Base-by-base conservation (phyloP, 2,113 vertebrate species). In the Leucosticte australis region DNA sequence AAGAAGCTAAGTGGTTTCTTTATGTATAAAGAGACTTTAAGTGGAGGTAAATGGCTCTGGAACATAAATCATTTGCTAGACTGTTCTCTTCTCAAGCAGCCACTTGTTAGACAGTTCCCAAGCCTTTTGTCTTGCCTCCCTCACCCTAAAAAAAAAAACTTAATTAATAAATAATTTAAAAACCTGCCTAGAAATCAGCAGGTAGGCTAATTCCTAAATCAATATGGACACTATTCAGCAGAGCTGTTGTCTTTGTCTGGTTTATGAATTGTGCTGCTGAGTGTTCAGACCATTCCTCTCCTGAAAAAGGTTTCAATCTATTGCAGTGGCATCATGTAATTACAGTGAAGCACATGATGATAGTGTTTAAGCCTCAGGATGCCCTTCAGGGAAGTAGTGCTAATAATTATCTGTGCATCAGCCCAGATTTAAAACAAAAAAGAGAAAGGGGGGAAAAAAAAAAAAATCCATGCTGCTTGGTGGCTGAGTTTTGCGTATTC, bases 371-470 rank as follows among this genome's bases (percentile, higher is more conserved):
- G 69, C 71, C 76, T 80, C 50, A 77, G 62, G 78, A 87, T 78
- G 71, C 46, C 69, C 94, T 96, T 77, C 70, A 83, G 94, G 82
- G 85, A 95, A 95, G 50, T 31, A 44, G n/a, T 93, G 31, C 68
- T 87, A 92, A 83, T 92, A 87, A 88, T 94, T 87, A 65, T 95
- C 91, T 83, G 49, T 63, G 46, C 31, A 90, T 81, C 44, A 52
- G 39, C 41, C 49, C 73, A 93, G 78, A 87, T 57, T 74, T 46
- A 28, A 46, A 96, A 87, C 42, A 62, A 82, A 71, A 33, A 39
- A 46, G 56, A 27, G 46, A 83, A 3, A 15, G 15, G 15, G 14
- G 56, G 9, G 33, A 31, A 17, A 2, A 20, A 13, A 42, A 90
- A n/a, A 49, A 76, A 92, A 74, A 95, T 94, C 87, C 44, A 4